phyloP scores from a whole-genome alignment of 2,888 invertebrate species.

The Cerceris rybyensis region DNA sequence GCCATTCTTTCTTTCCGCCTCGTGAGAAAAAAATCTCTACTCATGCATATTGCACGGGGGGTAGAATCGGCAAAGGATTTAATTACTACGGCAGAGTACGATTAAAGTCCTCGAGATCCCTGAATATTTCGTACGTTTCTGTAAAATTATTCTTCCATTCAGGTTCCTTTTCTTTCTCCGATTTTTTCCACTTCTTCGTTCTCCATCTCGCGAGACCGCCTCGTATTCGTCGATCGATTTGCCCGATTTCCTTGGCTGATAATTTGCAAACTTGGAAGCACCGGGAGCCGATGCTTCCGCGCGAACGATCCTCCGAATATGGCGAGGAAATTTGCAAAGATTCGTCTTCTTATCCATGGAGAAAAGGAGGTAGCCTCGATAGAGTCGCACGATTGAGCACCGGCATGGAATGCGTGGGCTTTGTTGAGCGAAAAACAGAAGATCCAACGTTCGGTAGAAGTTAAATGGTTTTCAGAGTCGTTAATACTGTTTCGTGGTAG shows the following conservation, averaged over 20 bases:
- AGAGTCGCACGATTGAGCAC: too few species aligned
- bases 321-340: too few species aligned
- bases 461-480: constrained; percentile 72
- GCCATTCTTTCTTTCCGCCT: background rate
- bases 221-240: too few species aligned
- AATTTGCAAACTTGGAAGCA: too few species aligned
- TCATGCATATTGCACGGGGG: constrained; percentile 60
- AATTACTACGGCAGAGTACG: constrained; percentile 42
- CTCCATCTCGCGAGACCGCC: too few species aligned
- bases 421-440: background rate
- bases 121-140: constrained; percentile 47
- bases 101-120: constrained; percentile 32
- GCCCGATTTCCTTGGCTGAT: too few species aligned
- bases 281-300: too few species aligned
- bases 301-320: too few species aligned
- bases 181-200: background rate
- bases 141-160: constrained; percentile 37
- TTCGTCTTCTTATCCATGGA: too few species aligned
- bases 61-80: constrained; percentile 54
- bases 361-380: too few species aligned
- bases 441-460: constrained; percentile 59
- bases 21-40: constrained; percentile 14
- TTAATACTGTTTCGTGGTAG: constrained; percentile 20
- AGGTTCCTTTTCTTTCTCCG: background rate
- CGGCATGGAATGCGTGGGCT: too few species aligned